Base-by-base conservation (phyloP, 1,140 invertebrate species). In the Subanguina moxae region DNA sequence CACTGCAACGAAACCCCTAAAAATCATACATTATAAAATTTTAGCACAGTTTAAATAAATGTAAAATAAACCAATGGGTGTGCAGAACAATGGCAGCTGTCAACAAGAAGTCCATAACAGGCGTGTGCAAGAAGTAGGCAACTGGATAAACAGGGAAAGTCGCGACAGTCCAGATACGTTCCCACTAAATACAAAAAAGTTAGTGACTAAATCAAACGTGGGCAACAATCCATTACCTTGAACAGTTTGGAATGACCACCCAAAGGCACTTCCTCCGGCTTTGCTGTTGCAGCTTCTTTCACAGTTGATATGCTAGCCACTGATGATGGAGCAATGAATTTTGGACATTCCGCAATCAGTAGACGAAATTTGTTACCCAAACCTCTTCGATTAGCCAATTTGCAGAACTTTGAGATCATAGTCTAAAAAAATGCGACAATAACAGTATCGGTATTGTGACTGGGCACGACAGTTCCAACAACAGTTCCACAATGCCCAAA, bases 121-220 rank as follows among this genome's bases (percentile, higher is more conserved):
- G 71, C 19, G 71, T 75, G 52, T 82, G 80, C 61, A 82, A 63
- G 63, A 83, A 83, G 58, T 83, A 83, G 0, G 81, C 67, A 30
- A 70, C 68, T 11, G 80, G 80, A 23, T 83, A 43, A 11, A 82
- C 45, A 17, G 80, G 80, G 15, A 82, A 32, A 67, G 73, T 77
- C 32, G 66, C 75, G 21, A 67, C 76, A 17, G 78, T 74, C 32
- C 71, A 74, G 28, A 74, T 70, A 25, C 78, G 74, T 57, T 82
- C 81, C 42, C 82, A 21, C 38, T 61, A 15, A 21, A 52, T 15
- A 19, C 8, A 52, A 19, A n/a, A 45, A 45, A 45, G n/a, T 52
- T 52, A 7, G 8, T 21, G 3, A 21, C 3, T 15, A 52, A 52
- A 21, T 21, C 48, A 52, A 8, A 21, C n/a, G n/a, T n/a, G n/a